Base-by-base conservation (phyloP, 2,888 invertebrate genomes). In the Unio pictorum region DNA sequence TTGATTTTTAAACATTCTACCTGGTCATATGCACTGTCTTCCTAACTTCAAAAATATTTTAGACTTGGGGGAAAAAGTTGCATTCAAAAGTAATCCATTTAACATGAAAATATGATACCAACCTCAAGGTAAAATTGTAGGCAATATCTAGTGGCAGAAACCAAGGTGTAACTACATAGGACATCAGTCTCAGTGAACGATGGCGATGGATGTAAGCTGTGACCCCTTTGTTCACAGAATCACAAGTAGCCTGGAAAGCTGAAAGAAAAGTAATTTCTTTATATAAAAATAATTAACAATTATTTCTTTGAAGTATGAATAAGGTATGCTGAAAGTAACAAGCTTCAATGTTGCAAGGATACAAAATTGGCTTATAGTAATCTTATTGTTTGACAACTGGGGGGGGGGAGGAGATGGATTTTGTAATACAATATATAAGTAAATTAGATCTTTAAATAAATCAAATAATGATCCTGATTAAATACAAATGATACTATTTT, bases 241-340 rank as follows among this genome's bases (percentile, higher is more conserved):
- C 96, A 79, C 97, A 96, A 0, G 96, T 97, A 87, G 96, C 95
- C 92, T 97, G 96, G 90, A 98, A 94, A 90, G 96, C 93, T 83
- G 76, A 23, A 84, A 80, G 2, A 26, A 65, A 55, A 18, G 26
- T n/a, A n/a, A 61, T 55, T 65, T 63, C 28, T 54, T 15, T 23
- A n/a, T n/a, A 17, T 2, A 55, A 30, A 11, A 17, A 54, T 54
- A 26, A 20, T 20, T 28, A 66, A 45, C 20, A 45, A 58, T n/a
- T 34, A 59, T 23, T 55, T n/a, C 20, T 18, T n/a, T 66, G 20
- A 57, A 23, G 56, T 59, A 59, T 45, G 3, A 3, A 45, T 15
- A 45, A 26, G 18, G 59, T 23, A 59, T 59, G 18, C 11, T 59
- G 45, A 15, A 45, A 15, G 11, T 15, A 11, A 15, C 45, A 45